phyloP scores from a whole-genome alignment of 1,140 invertebrate species.

The Aphelenchoides avenae region DNA sequence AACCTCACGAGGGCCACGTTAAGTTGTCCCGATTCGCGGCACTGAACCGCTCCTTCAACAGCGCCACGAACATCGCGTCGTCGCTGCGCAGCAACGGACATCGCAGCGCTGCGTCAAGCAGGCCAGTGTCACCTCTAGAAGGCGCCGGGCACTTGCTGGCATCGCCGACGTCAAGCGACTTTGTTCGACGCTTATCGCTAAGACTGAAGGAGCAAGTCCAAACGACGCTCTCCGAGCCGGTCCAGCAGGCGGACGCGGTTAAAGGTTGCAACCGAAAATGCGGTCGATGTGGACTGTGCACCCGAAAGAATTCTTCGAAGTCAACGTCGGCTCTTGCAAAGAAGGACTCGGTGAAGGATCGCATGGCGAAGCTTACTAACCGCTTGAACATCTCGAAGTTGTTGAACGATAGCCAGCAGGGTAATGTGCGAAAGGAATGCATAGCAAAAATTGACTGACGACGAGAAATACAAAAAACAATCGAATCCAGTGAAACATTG shows the following conservation, averaged over 20 bases:
- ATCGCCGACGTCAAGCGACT: conserved; percentile 2
- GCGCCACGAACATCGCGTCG: conserved; percentile 27
- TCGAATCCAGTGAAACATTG: no score
- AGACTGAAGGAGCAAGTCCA: conserved; percentile 41
- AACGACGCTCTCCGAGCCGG: conserved; percentile 36
- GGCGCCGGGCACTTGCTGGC: conserved; percentile 9
- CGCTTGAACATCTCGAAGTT: neutral
- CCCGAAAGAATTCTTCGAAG: conserved; percentile 16
- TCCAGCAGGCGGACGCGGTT: conserved; percentile 13
- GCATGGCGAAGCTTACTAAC: conserved; percentile 7
- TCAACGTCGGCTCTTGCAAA: no score
- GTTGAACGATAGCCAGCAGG: neutral
- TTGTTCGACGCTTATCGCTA: conserved; percentile 30
- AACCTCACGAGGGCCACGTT: conserved; percentile 7
- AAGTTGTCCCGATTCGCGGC: conserved; percentile 22
- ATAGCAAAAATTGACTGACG: conserved; percentile 21
- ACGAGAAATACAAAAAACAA: no score
- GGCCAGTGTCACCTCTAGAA: conserved; percentile 1
- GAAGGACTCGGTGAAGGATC: no score
- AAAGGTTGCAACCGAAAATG: neutral
- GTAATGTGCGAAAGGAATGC: conserved; percentile 20
- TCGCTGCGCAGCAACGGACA: conserved; percentile 6
- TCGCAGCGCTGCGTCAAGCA: neutral
- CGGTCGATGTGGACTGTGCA: neutral
- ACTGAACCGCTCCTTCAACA: conserved; percentile 31